These are phyloP conservation scores for Mionectes olivaceus DNA, from an alignment of 2,797 vertebrate genomes.

Conservation along the genomic window DNA sequence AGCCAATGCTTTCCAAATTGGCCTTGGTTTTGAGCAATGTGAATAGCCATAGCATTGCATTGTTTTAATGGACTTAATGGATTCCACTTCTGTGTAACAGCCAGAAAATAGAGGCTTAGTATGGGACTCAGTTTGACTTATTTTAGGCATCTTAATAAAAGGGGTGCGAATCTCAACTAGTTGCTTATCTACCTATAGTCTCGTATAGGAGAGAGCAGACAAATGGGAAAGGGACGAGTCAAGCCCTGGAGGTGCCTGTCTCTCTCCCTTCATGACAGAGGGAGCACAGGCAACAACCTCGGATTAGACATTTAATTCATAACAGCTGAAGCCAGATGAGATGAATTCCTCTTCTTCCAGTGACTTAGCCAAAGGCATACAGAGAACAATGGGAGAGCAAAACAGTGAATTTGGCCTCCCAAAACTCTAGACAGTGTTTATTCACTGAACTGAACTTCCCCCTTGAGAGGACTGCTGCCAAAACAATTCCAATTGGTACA, in stretches of 20 bases:
- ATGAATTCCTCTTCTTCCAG: background rate
- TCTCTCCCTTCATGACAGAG: background rate
- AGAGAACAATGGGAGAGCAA: slow-evolving; percentile 22
- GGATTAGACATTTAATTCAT: background rate
- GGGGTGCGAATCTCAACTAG: background rate
- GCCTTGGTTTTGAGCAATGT: background rate
- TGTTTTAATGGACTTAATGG: background rate
- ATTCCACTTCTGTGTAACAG: background rate
- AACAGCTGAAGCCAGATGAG: slow-evolving; percentile 21
- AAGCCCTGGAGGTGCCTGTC: background rate
- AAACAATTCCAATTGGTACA: background rate
- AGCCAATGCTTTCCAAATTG: background rate
- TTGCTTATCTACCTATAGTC: background rate
- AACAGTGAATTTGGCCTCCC: background rate
- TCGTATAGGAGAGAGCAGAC: background rate
- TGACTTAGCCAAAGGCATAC: background rate
- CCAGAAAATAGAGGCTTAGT: background rate
- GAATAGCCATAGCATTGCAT: background rate
- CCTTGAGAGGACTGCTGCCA: background rate
- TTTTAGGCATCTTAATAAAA: background rate
- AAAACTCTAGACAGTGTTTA: background rate
- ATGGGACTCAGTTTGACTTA: background rate
- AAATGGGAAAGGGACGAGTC: background rate
- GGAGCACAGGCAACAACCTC: background rate
- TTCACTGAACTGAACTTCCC: background rate